A percentile compares a stretch with the other conserved stretches of the same genome.
Conservation (phyloP, 2,888 invertebrate genomes). For the Chymomyza amoena region DNA sequence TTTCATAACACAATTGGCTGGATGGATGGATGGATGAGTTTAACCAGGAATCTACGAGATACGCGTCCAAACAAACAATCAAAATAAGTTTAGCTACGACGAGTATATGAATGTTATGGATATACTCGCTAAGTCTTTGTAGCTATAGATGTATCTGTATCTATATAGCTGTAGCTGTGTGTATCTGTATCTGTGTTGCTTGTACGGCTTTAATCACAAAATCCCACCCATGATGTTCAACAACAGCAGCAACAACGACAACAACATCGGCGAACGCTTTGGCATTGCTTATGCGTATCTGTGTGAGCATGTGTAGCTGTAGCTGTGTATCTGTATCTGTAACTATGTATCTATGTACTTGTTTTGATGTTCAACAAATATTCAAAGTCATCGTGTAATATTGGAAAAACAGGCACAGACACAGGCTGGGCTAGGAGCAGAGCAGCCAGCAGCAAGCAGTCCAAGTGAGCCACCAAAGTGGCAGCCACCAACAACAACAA, state of each 20-base stretch:
- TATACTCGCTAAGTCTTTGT: slow-evolving; percentile 1
- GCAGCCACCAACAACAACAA: slow-evolving; percentile 12
- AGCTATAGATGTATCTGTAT: slow-evolving; percentile 11
- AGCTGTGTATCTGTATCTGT: background rate
- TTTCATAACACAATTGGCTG: background rate
- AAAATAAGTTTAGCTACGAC: slow-evolving; percentile 53
- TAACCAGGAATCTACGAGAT: background rate
- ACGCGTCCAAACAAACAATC: slow-evolving; percentile 48
- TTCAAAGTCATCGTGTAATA: slow-evolving; percentile 71
- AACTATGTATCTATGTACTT: background rate
- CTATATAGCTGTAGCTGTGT: background rate
- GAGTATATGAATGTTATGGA: background rate
- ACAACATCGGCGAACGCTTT: slow-evolving; percentile 4
- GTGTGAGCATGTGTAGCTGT: background rate
- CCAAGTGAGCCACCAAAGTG: background rate
- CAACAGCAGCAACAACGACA: slow-evolving; percentile 27
- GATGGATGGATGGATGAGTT: background rate
- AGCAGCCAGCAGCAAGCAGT: too few relatives aligned
- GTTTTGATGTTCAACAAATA: slow-evolving; percentile 41
- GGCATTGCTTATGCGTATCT: background rate
- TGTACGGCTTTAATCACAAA: slow-evolving; percentile 68
- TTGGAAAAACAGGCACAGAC: slow-evolving; percentile 49
- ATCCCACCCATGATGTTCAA: slow-evolving; percentile 67
- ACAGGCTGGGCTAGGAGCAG: background rate
- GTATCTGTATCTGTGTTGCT: slow-evolving; percentile 1